Evolutionary conservation across 2,113 vertebrate genomes (phyloP), one percentile per base, ranked within the genome.

Genomic region (Mustelus asterias): DNA sequence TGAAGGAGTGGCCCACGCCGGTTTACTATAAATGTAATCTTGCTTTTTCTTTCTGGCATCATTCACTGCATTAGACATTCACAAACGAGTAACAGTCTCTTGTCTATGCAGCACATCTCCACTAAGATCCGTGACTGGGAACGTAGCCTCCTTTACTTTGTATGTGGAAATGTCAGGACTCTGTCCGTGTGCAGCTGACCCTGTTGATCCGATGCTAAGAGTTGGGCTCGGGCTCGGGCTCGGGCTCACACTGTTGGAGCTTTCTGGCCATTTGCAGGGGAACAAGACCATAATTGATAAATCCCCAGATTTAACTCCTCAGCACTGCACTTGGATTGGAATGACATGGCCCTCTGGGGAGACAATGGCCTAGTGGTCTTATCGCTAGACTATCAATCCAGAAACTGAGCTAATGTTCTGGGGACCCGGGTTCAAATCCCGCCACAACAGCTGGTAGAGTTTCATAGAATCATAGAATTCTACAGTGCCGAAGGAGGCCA

Each of bases 181-280:
- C 37, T 94, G 18, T 10, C 60, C n/a, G 37, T 65, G 93, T 3
- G 93, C 69, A 16, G 37, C 2, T 0, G 93, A 94, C 24, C 93
- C 93, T 44, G 93, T 26, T 0, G 93, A 70, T 67, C 93, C 65
- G n/a, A 48, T 44, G 93, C 93, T 94, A 65, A 65, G 93, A 70
- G 93, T 69, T 22, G 65, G 65, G 24, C 93, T 94, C 7, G 24
- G 65, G 3, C 93, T 94, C 37, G 65, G 65, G 24, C 93, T 94
- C 7, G 24, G 65, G 3, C 93, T 94, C 37, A 94, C 41, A 16
- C 6, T 41, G 63, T 70, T 70, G 65, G 65, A 69, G 65, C 24
- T 94, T 69, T 70, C 93, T 41, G 93, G 16, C 93, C 93, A 94
- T 69, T 44, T 41, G 93, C 8, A 94, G 37, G 65, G 65, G 48